Conservation (phyloP, 2,888 invertebrate species). For the Cerastoderma edule region DNA sequence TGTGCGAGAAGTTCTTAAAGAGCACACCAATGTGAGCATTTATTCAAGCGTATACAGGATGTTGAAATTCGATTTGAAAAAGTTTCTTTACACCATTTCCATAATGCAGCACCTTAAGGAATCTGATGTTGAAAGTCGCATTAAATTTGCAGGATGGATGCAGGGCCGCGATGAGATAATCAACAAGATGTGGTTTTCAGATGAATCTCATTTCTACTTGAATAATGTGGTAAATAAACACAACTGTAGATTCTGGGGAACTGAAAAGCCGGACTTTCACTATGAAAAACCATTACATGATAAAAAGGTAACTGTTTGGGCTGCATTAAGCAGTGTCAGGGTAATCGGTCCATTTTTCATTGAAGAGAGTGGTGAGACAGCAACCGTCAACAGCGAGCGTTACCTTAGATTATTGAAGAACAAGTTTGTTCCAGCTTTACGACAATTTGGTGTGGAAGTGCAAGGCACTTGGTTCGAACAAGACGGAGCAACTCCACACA, state of each 20-base stretch:
- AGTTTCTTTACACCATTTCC: slow-evolving; percentile 24
- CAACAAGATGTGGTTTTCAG: slow-evolving; percentile 25
- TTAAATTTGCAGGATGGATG: slow-evolving; percentile 26
- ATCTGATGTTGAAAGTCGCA: slow-evolving; percentile 14
- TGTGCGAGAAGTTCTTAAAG: slow-evolving; percentile 13
- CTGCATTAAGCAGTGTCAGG: slow-evolving; percentile 27
- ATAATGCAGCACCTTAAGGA: slow-evolving; percentile 33
- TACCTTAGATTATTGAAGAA: slow-evolving; percentile 31
- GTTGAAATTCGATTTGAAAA: slow-evolving; percentile 27
- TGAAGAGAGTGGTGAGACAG: slow-evolving; percentile 16
- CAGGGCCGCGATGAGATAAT: neutral
- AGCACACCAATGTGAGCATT: slow-evolving; percentile 10
- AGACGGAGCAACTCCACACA: slow-evolving; percentile 36
- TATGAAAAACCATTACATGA: slow-evolving; percentile 27
- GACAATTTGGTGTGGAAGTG: slow-evolving; percentile 3
- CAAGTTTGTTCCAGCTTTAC: slow-evolving; percentile 35
- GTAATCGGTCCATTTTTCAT: slow-evolving; percentile 32
- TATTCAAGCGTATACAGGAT: slow-evolving; percentile 26
- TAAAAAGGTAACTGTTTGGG: slow-evolving; percentile 27
- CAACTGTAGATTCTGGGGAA: slow-evolving; percentile 33
- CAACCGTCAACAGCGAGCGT: slow-evolving; percentile 31
- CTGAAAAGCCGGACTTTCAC: slow-evolving; percentile 31
- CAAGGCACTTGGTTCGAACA: slow-evolving; percentile 34
- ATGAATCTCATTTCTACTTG: slow-evolving; percentile 31
- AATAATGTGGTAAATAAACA: slow-evolving; percentile 30